These are phyloP conservation scores for Linnaemya tessellans DNA, from an alignment of 2,888 invertebrate genomes.

Conservation along the genomic window DNA sequence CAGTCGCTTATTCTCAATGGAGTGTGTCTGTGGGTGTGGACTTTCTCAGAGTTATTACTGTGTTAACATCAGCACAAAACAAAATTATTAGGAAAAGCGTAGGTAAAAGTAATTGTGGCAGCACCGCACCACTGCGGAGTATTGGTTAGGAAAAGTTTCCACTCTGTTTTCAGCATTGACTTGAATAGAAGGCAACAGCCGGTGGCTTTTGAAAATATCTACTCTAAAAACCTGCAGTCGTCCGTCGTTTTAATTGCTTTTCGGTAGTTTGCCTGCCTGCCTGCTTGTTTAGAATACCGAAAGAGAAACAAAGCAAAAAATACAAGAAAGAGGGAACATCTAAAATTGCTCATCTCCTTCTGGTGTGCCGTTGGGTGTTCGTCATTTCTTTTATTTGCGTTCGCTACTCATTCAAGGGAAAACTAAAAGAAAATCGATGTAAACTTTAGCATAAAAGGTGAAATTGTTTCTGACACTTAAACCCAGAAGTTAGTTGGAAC, in stretches of 20 bases:
- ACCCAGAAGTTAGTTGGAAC: conserved; percentile 47
- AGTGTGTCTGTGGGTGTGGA: not conserved
- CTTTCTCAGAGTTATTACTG: conserved; percentile 56
- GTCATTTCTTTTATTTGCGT: not conserved
- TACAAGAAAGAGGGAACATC: conserved; percentile 25
- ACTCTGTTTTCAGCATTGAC: conserved; percentile 61
- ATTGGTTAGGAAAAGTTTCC: conserved; percentile 62
- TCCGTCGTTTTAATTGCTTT: conserved; percentile 70
- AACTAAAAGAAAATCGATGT: conserved; percentile 69
- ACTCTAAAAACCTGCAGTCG: conserved; percentile 50
- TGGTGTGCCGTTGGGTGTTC: conserved; percentile 28
- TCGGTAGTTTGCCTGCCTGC: conserved; percentile 60
- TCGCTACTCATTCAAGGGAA: conserved; percentile 54
- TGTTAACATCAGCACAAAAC: conserved; percentile 7
- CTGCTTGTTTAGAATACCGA: conserved; percentile 60
- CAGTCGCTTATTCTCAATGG: too few relatives aligned
- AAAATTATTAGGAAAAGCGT: conserved; percentile 9
- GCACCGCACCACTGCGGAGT: conserved; percentile 65
- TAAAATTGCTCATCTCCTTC: conserved; percentile 50
- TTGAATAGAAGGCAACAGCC: conserved; percentile 70
- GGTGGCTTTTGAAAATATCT: conserved; percentile 58
- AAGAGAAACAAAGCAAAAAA: conserved; percentile 30
- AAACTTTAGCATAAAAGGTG: conserved; percentile 72
- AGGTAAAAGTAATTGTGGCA: conserved; percentile 66
- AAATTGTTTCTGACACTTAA: conserved; percentile 71